Conservation (phyloP, 2,888 invertebrate genomes). For the Cheiracanthium punctorium region DNA sequence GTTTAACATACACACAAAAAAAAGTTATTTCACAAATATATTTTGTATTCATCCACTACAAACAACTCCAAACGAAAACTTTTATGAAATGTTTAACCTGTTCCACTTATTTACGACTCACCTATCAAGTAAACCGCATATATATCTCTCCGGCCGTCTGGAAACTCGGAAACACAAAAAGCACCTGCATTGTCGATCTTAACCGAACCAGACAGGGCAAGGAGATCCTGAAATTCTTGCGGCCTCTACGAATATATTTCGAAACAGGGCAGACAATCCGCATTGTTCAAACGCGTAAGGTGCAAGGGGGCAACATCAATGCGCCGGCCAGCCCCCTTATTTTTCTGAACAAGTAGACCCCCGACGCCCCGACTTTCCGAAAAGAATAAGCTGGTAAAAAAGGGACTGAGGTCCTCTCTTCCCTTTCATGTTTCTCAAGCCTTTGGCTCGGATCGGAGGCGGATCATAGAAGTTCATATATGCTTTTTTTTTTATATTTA, state of each 20-base stretch:
- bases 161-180: neutral
- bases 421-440: conserved; percentile 10
- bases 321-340: neutral
- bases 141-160: neutral
- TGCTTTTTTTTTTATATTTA: neutral
- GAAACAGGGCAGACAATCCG: neutral
- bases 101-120: too few relatives aligned
- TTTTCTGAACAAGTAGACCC: neutral
- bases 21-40: too few relatives aligned
- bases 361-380: conserved; percentile 6
- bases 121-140: neutral
- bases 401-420: neutral
- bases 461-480: too few relatives aligned
- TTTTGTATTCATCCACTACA: too few relatives aligned
- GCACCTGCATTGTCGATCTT: neutral
- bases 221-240: conserved; percentile 14
- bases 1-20: too few relatives aligned
- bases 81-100: too few relatives aligned
- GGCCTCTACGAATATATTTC: conserved; percentile 8
- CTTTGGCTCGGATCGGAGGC: conserved; percentile 8
- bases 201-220: neutral
- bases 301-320: neutral
- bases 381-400: conserved; percentile 10
- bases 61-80: too few relatives aligned
- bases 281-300: conserved; percentile 31